Conservation (phyloP, 2,113 vertebrate genomes). For the Pantherophis guttatus region DNA sequence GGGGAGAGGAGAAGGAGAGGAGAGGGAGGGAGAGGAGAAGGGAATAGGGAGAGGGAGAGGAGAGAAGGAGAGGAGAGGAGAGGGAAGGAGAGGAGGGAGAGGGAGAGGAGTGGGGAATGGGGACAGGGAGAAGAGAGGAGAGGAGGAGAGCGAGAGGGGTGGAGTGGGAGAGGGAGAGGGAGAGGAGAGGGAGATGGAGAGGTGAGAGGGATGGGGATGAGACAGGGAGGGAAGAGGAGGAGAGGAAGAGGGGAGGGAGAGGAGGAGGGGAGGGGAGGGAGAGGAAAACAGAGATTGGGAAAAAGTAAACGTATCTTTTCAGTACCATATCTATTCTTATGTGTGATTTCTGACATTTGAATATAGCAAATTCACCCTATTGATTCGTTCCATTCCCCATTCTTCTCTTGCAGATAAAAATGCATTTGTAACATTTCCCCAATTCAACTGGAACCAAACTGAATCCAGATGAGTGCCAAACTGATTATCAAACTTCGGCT, state of each 20-base stretch:
- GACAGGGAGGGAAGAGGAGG: no score
- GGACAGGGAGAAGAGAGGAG: no score
- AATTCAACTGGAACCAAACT: neutral
- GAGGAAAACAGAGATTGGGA: neutral
- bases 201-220: no score
- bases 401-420: neutral
- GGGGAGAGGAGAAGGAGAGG: neutral
- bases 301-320: neutral
- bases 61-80: no score
- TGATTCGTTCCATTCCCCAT: neutral
- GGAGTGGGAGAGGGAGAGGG: neutral
- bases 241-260: no score
- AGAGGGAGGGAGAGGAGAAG: no score
- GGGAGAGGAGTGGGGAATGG: neutral
- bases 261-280: neutral
- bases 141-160: neutral
- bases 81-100: rapidly evolving
- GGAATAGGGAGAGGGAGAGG: no score
- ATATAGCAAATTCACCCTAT: neutral
- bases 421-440: neutral
- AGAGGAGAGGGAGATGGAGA: no score
- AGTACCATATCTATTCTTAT: neutral
- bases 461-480: neutral
- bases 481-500: neutral
- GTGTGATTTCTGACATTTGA: constrained; percentile 11